A percentile compares a stretch with the other conserved stretches of the same genome.
These are phyloP conservation scores for Plagodis pulveraria DNA, from an alignment of 2,888 invertebrate species.

Conservation along the genomic window DNA sequence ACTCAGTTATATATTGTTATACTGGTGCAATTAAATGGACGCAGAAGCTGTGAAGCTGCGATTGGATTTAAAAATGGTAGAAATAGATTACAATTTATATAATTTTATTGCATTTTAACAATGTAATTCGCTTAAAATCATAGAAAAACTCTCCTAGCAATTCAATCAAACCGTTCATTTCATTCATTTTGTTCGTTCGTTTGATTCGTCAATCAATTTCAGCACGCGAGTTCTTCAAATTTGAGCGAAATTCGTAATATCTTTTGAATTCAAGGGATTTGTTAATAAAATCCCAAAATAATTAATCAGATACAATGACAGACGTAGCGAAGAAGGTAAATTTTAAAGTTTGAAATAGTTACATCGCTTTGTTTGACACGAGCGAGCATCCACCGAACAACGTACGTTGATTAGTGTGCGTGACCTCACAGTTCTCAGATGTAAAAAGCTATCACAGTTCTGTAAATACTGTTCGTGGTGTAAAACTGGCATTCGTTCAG, in stretches of 20 bases:
- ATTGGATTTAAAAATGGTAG: slow-evolving; percentile 18
- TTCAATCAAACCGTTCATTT: background rate
- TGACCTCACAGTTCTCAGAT: slow-evolving; percentile 54
- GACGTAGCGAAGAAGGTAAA: slow-evolving; percentile 80
- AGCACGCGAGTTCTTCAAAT: slow-evolving; percentile 52
- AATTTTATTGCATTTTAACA: too few species aligned
- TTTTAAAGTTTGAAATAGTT: slow-evolving; percentile 33
- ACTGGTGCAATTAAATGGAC: background rate
- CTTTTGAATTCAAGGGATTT: slow-evolving; percentile 38
- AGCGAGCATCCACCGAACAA: slow-evolving; percentile 35
- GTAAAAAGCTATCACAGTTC: slow-evolving; percentile 14
- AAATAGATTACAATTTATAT: background rate
- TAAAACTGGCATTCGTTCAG: slow-evolving; percentile 22
- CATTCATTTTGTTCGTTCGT: slow-evolving; percentile 47
- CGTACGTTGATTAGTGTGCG: slow-evolving; percentile 63
- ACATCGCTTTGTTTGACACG: slow-evolving; percentile 61
- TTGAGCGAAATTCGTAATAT: slow-evolving; percentile 30
- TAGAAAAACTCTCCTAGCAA: too few species aligned
- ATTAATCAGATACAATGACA: slow-evolving; percentile 64
- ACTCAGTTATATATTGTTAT: too few species aligned
- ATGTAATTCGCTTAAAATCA: too few species aligned
- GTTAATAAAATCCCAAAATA: slow-evolving; percentile 38
- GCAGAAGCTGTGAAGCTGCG: slow-evolving; percentile 14
- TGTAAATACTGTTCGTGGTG: slow-evolving; percentile 29
- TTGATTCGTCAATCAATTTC: slow-evolving; percentile 34